Percentiles rank a stretch among this genome's conserved stretches.
Evolutionary conservation across 2,113 vertebrate species (phyloP).

Genomic region (Hucho hucho): DNA sequence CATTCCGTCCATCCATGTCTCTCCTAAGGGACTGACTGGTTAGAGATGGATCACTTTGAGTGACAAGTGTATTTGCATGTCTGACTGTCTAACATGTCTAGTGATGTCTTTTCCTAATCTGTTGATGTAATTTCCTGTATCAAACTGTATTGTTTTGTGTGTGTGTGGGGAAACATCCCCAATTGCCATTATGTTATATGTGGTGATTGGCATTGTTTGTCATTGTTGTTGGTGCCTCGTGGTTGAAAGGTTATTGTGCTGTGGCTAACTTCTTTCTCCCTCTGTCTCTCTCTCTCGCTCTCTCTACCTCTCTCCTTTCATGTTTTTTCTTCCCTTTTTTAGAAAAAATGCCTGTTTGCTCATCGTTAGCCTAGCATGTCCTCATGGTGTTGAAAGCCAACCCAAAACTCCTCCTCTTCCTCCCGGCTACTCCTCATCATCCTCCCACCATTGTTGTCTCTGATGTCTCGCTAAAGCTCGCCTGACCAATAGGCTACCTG

Average conservation of each 20-base stretch:
- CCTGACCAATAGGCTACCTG: constrained; percentile 79
- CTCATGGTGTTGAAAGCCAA: constrained; percentile 97
- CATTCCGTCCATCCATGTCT: constrained; percentile 68
- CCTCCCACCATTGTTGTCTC: constrained; percentile 95
- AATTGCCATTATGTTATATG: constrained; percentile 44
- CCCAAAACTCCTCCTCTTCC: constrained; percentile 63
- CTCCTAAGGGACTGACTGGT: constrained; percentile 55
- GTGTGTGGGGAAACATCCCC: constrained; percentile 35
- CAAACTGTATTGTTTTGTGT: constrained; percentile 56
- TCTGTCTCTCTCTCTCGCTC: constrained; percentile 9
- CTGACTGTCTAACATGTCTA: constrained; percentile 61
- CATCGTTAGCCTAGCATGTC: constrained; percentile 99
- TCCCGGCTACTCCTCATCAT: constrained; percentile 83
- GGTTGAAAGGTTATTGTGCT: constrained; percentile 71
- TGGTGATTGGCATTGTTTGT: constrained; percentile 64
- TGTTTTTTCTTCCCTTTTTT: constrained; percentile 82
- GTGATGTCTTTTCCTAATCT: neutral
- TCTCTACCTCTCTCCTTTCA: constrained; percentile 11
- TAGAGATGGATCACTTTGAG: constrained; percentile 59
- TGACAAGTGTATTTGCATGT: constrained; percentile 52
- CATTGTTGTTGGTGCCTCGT: constrained; percentile 64
- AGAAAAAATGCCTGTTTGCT: constrained; percentile 97
- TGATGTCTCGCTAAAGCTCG: constrained; percentile 86
- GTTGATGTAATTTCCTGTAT: constrained; percentile 56
- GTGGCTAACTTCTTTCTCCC: constrained; percentile 65